Conservation (phyloP, 2,797 vertebrate species). For the Smutsia temminckii region DNA sequence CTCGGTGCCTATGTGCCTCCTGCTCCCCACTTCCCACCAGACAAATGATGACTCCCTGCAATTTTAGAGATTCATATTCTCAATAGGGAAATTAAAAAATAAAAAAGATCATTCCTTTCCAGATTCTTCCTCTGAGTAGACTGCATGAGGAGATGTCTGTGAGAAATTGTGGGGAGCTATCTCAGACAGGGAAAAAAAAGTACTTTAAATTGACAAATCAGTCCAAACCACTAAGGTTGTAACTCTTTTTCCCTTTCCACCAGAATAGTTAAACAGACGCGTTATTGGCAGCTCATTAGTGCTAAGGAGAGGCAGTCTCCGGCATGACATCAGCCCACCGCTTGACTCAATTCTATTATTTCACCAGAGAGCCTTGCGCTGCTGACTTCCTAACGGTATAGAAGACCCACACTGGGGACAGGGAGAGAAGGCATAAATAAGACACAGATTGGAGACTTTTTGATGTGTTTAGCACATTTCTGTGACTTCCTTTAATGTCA, state of each 20-base stretch:
- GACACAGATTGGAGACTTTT: constrained; percentile 85
- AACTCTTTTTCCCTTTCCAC: constrained; percentile 79
- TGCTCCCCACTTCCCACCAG: neutral
- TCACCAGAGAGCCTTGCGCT: constrained; percentile 74
- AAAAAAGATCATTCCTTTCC: neutral
- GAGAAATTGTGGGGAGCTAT: constrained; percentile 80
- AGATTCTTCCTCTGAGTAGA: constrained; percentile 11
- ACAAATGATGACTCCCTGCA: neutral
- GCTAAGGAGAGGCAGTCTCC: constrained; percentile 83
- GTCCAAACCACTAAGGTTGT: constrained; percentile 85
- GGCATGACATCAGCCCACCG: constrained; percentile 84
- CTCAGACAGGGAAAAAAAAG: constrained; percentile 65
- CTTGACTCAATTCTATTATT: constrained; percentile 85
- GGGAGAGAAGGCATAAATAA: constrained; percentile 83
- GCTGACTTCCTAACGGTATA: constrained; percentile 70
- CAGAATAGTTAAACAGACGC: constrained; percentile 85
- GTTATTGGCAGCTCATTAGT: constrained; percentile 86
- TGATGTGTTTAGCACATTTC: constrained; percentile 88
- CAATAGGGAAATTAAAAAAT: neutral
- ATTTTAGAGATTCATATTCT: neutral
- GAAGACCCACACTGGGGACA: constrained; percentile 72
- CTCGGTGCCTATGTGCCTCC: neutral
- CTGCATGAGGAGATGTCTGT: constrained; percentile 53
- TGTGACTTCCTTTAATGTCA: constrained; percentile 86
- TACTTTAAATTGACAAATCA: constrained; percentile 84